These are phyloP conservation scores for Sorex maritimensis DNA, from an alignment of 2,797 vertebrate species.

Conservation along the genomic window DNA sequence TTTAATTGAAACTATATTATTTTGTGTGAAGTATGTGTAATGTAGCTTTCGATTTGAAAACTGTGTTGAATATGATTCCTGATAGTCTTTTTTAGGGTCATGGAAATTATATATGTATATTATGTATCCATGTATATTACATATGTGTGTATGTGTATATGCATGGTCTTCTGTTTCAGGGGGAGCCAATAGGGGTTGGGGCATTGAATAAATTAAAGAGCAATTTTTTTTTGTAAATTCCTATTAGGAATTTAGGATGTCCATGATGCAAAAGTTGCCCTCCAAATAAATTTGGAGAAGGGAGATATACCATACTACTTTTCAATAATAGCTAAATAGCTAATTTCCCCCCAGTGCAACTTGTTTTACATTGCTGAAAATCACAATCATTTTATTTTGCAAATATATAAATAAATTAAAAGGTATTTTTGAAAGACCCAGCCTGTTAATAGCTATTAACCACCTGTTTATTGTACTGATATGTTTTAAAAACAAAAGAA, in stretches of 20 bases:
- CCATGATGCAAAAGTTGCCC: neutral
- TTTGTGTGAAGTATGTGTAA: constrained; percentile 91
- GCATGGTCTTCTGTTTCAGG: no score
- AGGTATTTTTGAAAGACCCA: constrained; percentile 72
- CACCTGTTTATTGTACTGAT: constrained; percentile 51
- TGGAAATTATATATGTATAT: constrained; percentile 89
- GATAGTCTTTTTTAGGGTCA: constrained; percentile 94
- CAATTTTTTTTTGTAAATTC: constrained; percentile 24
- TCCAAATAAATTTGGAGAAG: constrained; percentile 32
- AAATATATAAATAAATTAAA: neutral
- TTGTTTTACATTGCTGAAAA: constrained; percentile 51
- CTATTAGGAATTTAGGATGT: neutral
- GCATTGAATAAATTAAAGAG: neutral
- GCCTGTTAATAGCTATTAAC: constrained; percentile 68
- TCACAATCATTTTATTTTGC: constrained; percentile 28
- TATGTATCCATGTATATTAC: no score
- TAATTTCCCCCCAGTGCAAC: constrained; percentile 43
- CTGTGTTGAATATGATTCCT: constrained; percentile 92
- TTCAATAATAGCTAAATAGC: constrained; percentile 1
- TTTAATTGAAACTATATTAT: constrained; percentile 90
- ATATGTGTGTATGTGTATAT: no score
- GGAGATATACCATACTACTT: neutral
- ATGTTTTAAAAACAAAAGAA: constrained; percentile 71
- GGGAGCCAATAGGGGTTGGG: no score
- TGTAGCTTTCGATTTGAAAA: constrained; percentile 91